Base-by-base conservation (phyloP, 2,113 vertebrate genomes). In the Trematocara variabile region DNA sequence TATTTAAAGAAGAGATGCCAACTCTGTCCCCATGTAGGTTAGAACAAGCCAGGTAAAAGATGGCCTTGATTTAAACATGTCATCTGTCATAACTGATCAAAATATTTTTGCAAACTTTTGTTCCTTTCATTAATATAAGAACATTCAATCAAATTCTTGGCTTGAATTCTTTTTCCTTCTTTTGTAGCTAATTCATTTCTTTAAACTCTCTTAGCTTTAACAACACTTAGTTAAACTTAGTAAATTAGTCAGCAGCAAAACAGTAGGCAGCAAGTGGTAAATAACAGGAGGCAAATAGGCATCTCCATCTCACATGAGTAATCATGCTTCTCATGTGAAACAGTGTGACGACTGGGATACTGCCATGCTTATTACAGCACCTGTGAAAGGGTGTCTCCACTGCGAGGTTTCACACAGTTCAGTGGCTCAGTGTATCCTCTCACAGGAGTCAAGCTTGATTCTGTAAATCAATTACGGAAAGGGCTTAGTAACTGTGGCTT, bases 391-490 rank as follows among this genome's bases (percentile, higher is more conserved):
- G 18, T 10, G 34, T 56, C 54, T 83, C 46, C 34, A 44, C 25
- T 30, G 25, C 1, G 25, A 50, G 16, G 25, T 48, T 75, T 85
- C 46, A 54, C 56, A 68, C 60, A 55, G 60, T 44, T 88, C 80
- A 55, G 77, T 11, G 77, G 44, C 28, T 88, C 80, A 50, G 68
- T 9, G 68, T 37, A 30, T 79, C 58, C 68, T 68, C 56, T 54
- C 77, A 33, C 44, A 56, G 44, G 18, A 70, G 83, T 80, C 48
- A 56, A 55, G 77, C 75, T 13, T 12, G 25, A 84, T 53, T 80
- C 60, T 88, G 54, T 88, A 82, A 68, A 90, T 90, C 81, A 88
- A 73, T 88, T 77, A 90, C 79, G 83, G 77, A 63, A 88, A 89
- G 50, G 30, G 48, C 53, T 65, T 2, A 55, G 75, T 75, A 79